These are phyloP conservation scores for Xestobium rufovillosum DNA, from an alignment of 2,888 invertebrate species.

Conservation along the genomic window DNA sequence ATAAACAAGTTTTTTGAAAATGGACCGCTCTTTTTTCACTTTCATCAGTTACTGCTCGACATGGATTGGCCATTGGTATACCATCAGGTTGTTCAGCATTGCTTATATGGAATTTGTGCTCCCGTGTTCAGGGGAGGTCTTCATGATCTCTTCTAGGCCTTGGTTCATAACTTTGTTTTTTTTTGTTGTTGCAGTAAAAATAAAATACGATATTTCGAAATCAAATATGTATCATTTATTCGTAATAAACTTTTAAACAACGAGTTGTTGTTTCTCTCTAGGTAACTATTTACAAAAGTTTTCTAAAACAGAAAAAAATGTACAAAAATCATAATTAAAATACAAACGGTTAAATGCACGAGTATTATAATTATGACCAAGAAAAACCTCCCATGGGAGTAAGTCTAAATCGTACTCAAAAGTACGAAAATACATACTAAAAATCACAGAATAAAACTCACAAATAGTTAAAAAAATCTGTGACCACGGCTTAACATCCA, in stretches of 20 bases:
- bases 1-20: too few species aligned
- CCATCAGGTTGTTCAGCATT: too few species aligned
- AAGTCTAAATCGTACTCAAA: conserved; percentile 29
- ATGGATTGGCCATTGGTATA: too few species aligned
- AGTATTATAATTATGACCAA: conserved; percentile 20
- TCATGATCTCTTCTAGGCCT: too few species aligned
- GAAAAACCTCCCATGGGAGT: conserved; percentile 24
- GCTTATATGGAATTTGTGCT: too few species aligned
- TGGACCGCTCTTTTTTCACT: too few species aligned
- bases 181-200: too few species aligned
- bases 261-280: conserved; percentile 36
- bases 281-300: conserved; percentile 41
- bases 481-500: conserved; percentile 26
- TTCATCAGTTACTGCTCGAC: too few species aligned
- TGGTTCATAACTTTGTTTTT: too few species aligned
- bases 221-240: conserved; percentile 25
- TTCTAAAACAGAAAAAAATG: conserved; percentile 36
- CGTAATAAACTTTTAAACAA: conserved; percentile 39
- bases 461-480: conserved; percentile 33
- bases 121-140: too few species aligned
- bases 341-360: conserved; percentile 22
- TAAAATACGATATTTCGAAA: too few species aligned
- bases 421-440: conserved; percentile 34
- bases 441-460: conserved; percentile 43
- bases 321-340: conserved; percentile 30